Conservation (phyloP, 1,140 invertebrate species). For the Rhynchophorus ferrugineus region DNA sequence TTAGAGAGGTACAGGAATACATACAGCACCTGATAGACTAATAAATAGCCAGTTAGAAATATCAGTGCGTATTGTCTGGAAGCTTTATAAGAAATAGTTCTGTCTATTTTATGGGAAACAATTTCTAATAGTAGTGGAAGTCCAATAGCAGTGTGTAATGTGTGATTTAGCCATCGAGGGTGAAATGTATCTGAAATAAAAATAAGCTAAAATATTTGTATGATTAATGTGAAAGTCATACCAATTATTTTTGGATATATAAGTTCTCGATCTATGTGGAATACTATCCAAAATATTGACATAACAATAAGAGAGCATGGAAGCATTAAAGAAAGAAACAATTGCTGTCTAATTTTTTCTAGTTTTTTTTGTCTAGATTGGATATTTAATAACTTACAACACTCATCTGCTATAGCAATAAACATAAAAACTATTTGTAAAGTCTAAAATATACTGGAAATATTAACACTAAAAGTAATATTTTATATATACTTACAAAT, state of each 20-base stretch:
- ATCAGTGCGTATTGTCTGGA: constrained; percentile 6
- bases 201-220: too few species aligned
- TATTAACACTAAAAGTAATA: background rate
- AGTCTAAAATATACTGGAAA: constrained; percentile 16
- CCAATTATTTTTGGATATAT: constrained; percentile 21
- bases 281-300: constrained; percentile 21
- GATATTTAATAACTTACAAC: constrained; percentile 10
- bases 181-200: constrained; percentile 22
- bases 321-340: constrained; percentile 21
- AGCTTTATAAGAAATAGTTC: constrained; percentile 8
- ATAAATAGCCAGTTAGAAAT: constrained; percentile 7
- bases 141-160: constrained; percentile 20
- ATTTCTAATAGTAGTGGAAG: constrained; percentile 21
- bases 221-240: too few species aligned
- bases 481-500: constrained; percentile 17
- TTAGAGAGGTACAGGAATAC: background rate
- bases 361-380: constrained; percentile 9
- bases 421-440: constrained; percentile 23
- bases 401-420: constrained; percentile 20
- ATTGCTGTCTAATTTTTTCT: constrained; percentile 9
- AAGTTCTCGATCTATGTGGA: constrained; percentile 22
- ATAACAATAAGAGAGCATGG: constrained; percentile 20
- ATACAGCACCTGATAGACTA: constrained; percentile 19
- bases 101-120: constrained; percentile 2
- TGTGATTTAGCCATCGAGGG: constrained; percentile 24